These are phyloP conservation scores for Scaptomyza pallida DNA, from an alignment of 1,140 invertebrate species.

Conservation along the genomic window DNA sequence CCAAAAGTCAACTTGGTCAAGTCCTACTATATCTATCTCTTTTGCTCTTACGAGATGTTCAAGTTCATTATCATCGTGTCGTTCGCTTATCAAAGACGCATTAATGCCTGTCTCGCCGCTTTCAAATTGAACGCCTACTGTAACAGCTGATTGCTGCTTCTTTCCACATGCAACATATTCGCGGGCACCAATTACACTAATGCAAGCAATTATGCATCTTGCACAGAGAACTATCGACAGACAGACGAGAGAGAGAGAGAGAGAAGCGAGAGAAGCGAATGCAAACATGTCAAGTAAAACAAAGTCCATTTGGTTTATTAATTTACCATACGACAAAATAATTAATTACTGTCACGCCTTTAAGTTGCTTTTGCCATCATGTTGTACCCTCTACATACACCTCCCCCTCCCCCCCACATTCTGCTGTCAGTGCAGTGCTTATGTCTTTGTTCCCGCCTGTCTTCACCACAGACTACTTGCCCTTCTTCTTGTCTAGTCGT, in stretches of 20 bases:
- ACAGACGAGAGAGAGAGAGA: constrained; percentile 20
- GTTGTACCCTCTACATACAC: constrained; percentile 18
- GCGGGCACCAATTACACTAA: constrained; percentile 72
- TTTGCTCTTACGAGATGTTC: neutral
- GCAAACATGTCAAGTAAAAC: constrained; percentile 82
- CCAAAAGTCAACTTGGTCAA: too few species aligned
- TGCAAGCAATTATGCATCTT: constrained; percentile 78
- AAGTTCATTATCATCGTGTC: constrained; percentile 46
- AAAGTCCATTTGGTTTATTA: constrained; percentile 84
- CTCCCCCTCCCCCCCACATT: neutral
- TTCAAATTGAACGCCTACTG: constrained; percentile 49
- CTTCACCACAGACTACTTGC: constrained; percentile 21
- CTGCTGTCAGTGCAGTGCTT: neutral
- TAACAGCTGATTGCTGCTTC: neutral
- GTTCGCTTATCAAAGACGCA: constrained; percentile 43
- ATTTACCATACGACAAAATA: constrained; percentile 84
- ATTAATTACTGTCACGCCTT: constrained; percentile 84
- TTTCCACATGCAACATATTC: neutral
- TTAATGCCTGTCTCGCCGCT: constrained; percentile 23
- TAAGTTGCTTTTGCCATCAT: constrained; percentile 70
- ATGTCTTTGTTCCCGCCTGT: constrained; percentile 12
- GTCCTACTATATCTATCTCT: neutral
- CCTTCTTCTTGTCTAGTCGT: constrained; percentile 75
- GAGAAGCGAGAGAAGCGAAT: constrained; percentile 28
- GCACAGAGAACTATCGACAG: constrained; percentile 41